Base-by-base conservation (phyloP, 1,140 invertebrate genomes). In the Platyscapa corneri region DNA sequence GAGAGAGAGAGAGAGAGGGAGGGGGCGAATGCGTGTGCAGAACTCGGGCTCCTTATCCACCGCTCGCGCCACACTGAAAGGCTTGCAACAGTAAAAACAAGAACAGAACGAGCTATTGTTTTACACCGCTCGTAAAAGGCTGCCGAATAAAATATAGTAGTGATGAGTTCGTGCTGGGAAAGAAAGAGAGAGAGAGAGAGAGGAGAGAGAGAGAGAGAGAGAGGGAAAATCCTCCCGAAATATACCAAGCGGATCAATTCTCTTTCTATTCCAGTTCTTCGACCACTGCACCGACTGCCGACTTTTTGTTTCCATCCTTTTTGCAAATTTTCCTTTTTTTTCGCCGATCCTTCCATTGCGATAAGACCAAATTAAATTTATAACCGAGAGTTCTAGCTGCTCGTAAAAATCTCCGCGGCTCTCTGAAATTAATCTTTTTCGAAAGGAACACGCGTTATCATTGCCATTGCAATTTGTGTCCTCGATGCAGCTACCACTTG, bases 91-190 rank as follows among this genome's bases (percentile, higher is more conserved):
- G 32, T 81, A 78, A 79, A 85, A 85, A 87, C 78, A 75, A 56
- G 82, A 86, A 85, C 89, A 88, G 88, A 90, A 89, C 87, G 88
- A 84, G 84, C 88, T 88, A 89, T 90, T 90, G 89, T 90, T 89
- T 90, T 90, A 90, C 87, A 87, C 83, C 81, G 86, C 82, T 87
- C 85, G 83, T 90, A 90, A 90, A 90, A 80, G 84, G 42, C 81
- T 85, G 81, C 86, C 87, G 88, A 90, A 90, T 88, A 87, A 89
- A 88, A 89, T 88, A 87, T 89, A 88, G 88, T 88, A 82, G 87
- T 86, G 81, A 82, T 83, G 49, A 82, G 76, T 76, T 77, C 56
- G 67, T 42, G 34, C 53, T 23, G 70, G 60, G 46, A 18, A 64
- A 37, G 30, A 34, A 20, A 67, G 80, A 46, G 42, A 46, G 46